Conservation (phyloP, 2,888 invertebrate species). For the Tethea ocularis region DNA sequence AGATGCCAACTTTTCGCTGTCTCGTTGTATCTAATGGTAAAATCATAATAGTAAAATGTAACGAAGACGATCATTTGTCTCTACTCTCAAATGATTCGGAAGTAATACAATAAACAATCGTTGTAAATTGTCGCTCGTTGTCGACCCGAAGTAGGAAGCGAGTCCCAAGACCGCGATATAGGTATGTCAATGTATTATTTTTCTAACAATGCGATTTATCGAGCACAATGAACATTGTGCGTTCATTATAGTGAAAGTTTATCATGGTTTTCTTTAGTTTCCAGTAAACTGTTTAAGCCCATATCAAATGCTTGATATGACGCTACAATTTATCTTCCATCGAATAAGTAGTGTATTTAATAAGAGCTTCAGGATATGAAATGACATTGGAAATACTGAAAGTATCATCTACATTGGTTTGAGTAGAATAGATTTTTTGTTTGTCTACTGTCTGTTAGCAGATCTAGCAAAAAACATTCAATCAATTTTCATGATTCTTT, state of each 20-base stretch:
- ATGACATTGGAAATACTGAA: neutral
- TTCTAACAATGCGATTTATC: slow-evolving; percentile 57
- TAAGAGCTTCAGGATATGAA: neutral
- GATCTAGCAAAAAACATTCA: neutral
- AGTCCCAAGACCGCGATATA: slow-evolving; percentile 45
- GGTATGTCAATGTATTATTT: slow-evolving; percentile 32
- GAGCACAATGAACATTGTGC: slow-evolving; percentile 62
- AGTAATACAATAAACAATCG: no score
- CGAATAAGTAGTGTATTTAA: neutral
- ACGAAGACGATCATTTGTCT: slow-evolving; percentile 37
- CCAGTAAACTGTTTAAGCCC: neutral
- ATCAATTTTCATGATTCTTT: neutral
- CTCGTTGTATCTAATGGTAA: neutral
- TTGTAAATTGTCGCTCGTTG: slow-evolving; percentile 33
- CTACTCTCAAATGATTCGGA: slow-evolving; percentile 21
- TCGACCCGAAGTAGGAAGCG: slow-evolving; percentile 30
- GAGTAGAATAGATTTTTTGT: slow-evolving; percentile 2
- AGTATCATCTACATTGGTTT: neutral
- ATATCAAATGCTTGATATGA: neutral
- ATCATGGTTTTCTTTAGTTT: slow-evolving; percentile 19
- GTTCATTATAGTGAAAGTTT: slow-evolving; percentile 59
- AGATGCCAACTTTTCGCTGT: neutral
- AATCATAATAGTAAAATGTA: slow-evolving; percentile 26
- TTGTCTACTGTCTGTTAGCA: neutral
- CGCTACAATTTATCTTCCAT: neutral